Base-by-base conservation (phyloP, 1,140 invertebrate genomes). In the Cydia fagiglandana region DNA sequence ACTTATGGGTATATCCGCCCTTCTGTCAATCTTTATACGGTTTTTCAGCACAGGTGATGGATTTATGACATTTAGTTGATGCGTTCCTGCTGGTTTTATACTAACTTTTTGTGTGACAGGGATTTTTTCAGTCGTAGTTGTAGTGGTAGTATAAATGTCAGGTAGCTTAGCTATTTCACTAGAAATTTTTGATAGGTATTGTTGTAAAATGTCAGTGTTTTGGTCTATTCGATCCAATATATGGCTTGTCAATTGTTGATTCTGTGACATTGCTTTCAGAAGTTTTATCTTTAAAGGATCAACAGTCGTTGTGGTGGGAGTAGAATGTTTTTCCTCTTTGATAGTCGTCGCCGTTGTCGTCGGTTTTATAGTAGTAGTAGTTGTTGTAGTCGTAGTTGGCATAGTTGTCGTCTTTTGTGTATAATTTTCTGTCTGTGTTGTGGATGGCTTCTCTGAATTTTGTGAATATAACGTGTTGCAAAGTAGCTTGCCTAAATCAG, bases 171-270 rank as follows among this genome's bases (percentile, higher is more conserved):
- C 64, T 34, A 76, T 34, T 64, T 78, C 80, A 7, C 80, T 79
- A 10, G 80, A 75, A n/a, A 89, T 45, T 81, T 86, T 88, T 56
- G 77, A 38, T 10, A 89, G 74, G 74, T 87, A 88, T 7, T 38
- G 38, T 73, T 85, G 79, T 10, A 89, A 56, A 24, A 87, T 78
- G 30, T 83, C 78, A 10, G 88, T 87, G 28, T 89, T 88, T 76
- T 75, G 80, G 73, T 88, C 83, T 2, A 89, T 84, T 73, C 86
- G 84, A 6, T 80, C 78, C 61, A 89, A 75, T 41, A 89, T 87
- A 74, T 84, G 80, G 10, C 81, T 80, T 7, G 86, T 85, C 12
- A 84, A 17, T 28, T 83, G 81, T 13, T 83, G 80, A 15, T 86
- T 86, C 30, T 78, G 76, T 68, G 84, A 79, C 75, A 85, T 84